A percentile compares a stretch with the other conserved stretches of the same genome.
Conservation (phyloP, 2,797 vertebrate species). For the Chaetophractus vellerosus region DNA sequence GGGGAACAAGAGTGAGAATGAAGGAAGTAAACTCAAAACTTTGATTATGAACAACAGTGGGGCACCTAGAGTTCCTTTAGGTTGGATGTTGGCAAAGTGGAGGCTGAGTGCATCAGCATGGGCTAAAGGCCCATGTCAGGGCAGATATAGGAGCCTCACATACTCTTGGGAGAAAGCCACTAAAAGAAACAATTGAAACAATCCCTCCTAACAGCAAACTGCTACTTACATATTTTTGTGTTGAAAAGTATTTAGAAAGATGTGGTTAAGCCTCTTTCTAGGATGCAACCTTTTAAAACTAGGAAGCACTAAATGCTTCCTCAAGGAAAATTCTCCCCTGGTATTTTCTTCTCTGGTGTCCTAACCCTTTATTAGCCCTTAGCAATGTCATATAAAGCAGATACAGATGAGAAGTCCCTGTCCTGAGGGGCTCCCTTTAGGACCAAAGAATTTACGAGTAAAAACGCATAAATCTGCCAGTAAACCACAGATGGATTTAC, state of each 20-base stretch:
- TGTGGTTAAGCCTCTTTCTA: neutral
- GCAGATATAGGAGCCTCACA: neutral
- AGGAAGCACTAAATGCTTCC: conserved; percentile 1
- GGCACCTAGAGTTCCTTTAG: neutral
- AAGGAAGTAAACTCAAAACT: neutral
- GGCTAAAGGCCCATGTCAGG: neutral
- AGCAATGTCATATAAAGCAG: neutral
- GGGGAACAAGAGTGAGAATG: neutral
- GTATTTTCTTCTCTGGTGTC: neutral
- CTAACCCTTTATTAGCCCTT: neutral
- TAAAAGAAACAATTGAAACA: neutral
- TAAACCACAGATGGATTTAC: conserved; percentile 39
- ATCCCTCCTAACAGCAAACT: neutral
- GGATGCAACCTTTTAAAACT: neutral
- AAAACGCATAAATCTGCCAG: neutral
- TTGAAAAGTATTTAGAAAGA: neutral
- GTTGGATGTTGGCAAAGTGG: neutral
- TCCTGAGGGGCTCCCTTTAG: neutral
- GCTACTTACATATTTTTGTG: neutral
- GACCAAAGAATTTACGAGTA: conserved; percentile 27
- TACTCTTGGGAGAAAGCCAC: neutral
- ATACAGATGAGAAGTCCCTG: conserved; percentile 5
- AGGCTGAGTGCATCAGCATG: neutral
- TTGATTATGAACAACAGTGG: too few species aligned
- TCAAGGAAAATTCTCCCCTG: neutral